phyloP scores from a whole-genome alignment of 2,797 vertebrate genomes.

The Coendou prehensilis region DNA sequence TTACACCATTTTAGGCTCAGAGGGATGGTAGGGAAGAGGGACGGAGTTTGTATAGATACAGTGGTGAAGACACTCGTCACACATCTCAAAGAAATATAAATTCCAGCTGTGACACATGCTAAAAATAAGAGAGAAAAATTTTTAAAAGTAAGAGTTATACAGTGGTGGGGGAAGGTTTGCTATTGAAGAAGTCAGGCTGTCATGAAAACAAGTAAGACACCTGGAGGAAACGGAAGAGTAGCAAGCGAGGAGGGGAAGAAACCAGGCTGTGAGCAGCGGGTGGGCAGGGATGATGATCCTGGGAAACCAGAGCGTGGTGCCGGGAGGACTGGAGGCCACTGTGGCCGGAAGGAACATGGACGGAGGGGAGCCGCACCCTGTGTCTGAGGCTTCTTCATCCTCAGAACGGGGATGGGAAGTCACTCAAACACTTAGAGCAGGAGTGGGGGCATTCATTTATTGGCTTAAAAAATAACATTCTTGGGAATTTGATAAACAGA shows the following conservation, averaged over 20 bases:
- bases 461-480: not conserved
- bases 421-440: not conserved
- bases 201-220: not conserved
- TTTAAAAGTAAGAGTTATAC: not conserved
- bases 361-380: not conserved
- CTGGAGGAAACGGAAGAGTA: not conserved
- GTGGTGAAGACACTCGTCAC: not conserved
- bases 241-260: not conserved
- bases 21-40: not conserved
- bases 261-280: not conserved
- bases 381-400: not conserved
- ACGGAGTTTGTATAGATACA: not conserved
- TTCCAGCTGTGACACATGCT: not conserved
- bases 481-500: not conserved
- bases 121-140: not conserved
- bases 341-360: not conserved
- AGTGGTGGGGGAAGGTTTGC: not conserved
- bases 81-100: constrained; percentile 35
- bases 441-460: not conserved
- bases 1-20: not conserved
- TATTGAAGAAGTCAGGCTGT: not conserved
- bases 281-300: not conserved
- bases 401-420: not conserved
- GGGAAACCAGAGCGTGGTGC: not conserved
- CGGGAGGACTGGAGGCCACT: not conserved